These are phyloP conservation scores for Arvicanthis niloticus DNA, from an alignment of 2,113 vertebrate species.

Conservation along the genomic window DNA sequence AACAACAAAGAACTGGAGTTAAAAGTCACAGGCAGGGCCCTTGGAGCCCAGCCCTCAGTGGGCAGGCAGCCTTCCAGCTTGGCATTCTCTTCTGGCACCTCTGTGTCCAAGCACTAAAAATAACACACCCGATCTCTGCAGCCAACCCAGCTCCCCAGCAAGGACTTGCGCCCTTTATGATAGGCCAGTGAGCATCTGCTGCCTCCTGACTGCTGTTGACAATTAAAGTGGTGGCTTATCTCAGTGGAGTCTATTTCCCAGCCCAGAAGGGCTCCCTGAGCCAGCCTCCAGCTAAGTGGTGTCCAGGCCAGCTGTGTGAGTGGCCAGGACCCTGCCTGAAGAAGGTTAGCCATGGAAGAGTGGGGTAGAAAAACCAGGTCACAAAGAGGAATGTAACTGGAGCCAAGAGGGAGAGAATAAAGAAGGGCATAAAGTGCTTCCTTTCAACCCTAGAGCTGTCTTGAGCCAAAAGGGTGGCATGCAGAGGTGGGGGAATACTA, in stretches of 20 bases:
- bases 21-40: background rate
- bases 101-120: conserved; percentile 79
- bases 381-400: background rate
- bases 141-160: conserved; percentile 39
- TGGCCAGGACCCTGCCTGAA: no score
- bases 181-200: conserved; percentile 59
- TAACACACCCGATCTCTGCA: conserved; percentile 67
- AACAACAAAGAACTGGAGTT: background rate
- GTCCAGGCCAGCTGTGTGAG: background rate
- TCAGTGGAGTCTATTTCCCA: background rate
- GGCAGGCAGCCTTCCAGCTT: conserved; percentile 67
- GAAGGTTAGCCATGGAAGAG: background rate
- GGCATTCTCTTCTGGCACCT: conserved; percentile 74
- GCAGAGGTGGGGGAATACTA: background rate
- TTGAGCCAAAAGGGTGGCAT: background rate
- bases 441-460: background rate
- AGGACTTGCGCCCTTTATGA: conserved; percentile 68
- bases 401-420: background rate
- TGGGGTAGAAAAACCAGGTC: background rate
- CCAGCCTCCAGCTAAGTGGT: background rate
- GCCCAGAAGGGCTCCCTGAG: background rate
- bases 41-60: background rate
- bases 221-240: conserved; percentile 62
- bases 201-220: conserved; percentile 73
- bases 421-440: background rate